Conservation (phyloP, 2,888 invertebrate species). For the Brenthis ino region DNA sequence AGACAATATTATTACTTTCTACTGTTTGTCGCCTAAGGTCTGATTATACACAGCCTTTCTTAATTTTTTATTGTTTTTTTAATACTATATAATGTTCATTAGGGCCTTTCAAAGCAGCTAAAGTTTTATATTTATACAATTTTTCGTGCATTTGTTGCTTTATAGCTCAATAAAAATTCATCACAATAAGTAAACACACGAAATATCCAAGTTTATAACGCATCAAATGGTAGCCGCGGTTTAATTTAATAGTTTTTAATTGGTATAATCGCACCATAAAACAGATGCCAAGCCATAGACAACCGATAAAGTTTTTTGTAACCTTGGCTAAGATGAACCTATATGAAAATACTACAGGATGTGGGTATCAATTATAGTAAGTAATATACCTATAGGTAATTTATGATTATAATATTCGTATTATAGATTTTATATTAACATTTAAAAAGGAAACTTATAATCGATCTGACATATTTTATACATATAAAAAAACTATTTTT, state of each 20-base stretch:
- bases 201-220: slow-evolving; percentile 60
- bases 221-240: slow-evolving; percentile 76
- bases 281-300: slow-evolving; percentile 68
- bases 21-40: neutral
- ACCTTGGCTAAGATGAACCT: neutral
- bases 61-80: neutral
- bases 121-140: slow-evolving; percentile 10
- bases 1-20: slow-evolving; percentile 56
- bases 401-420: too few relatives aligned
- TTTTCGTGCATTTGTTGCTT: slow-evolving; percentile 44
- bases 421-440: too few relatives aligned
- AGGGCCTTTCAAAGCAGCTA: neutral
- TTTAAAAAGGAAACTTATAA: too few relatives aligned
- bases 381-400: too few relatives aligned
- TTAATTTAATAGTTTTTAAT: slow-evolving; percentile 80
- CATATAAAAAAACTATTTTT: too few relatives aligned
- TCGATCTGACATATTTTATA: too few relatives aligned
- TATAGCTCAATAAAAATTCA: slow-evolving; percentile 61
- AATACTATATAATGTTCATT: neutral
- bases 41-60: neutral
- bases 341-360: too few relatives aligned
- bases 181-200: slow-evolving; percentile 78
- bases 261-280: slow-evolving; percentile 76
- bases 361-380: too few relatives aligned
- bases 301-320: slow-evolving; percentile 57